phyloP scores from a whole-genome alignment of 2,113 vertebrate genomes.

The Vidua macroura region DNA sequence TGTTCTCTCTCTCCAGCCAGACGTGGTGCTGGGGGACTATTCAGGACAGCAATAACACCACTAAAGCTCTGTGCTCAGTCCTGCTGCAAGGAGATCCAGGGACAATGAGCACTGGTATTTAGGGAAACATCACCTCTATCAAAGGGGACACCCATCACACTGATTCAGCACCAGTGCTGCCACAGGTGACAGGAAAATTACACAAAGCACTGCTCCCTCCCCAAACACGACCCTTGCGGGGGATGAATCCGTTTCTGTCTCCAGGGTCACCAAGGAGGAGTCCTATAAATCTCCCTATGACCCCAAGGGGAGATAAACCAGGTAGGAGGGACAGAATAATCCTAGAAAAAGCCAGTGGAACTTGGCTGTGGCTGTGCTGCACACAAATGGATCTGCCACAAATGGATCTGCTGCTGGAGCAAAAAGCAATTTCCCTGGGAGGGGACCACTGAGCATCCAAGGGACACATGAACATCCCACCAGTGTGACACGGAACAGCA shows the following conservation, averaged over 20 bases:
- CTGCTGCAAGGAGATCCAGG: not conserved
- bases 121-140: not conserved
- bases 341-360: not conserved
- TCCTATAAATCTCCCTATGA: not conserved
- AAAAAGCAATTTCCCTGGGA: not conserved
- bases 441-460: not conserved
- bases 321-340: not conserved
- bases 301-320: not conserved
- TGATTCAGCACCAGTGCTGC: not conserved
- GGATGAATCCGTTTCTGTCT: not conserved
- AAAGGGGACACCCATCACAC: not conserved
- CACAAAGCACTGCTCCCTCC: not conserved
- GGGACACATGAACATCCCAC: not conserved
- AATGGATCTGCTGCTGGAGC: not conserved
- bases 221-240: fast-evolving
- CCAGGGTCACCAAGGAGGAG: not conserved
- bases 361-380: not conserved
- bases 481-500: not conserved
- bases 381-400: not conserved
- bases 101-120: not conserved
- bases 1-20: not conserved
- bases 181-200: not conserved
- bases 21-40: not conserved
- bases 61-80: not conserved
- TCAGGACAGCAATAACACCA: not conserved